Conservation (phyloP, 2,797 vertebrate species). For the Galaxias olidus region DNA sequence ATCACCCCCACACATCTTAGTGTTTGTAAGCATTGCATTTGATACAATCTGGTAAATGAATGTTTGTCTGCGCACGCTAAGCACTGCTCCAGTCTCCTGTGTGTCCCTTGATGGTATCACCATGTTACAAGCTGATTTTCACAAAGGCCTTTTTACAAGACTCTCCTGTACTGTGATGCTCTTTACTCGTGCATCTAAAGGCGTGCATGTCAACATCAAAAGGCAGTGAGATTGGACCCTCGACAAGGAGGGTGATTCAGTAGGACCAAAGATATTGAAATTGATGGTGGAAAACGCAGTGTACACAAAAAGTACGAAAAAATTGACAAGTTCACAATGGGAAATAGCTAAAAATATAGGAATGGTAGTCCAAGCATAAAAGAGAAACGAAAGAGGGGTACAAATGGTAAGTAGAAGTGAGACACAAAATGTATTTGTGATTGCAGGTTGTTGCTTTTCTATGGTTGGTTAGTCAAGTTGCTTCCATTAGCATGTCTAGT, state of each 20-base stretch:
- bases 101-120: conserved; percentile 24
- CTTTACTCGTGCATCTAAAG: conserved; percentile 31
- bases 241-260: conserved; percentile 31
- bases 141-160: conserved; percentile 36
- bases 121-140: conserved; percentile 10
- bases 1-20: neutral
- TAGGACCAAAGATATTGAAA: conserved; percentile 24
- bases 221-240: conserved; percentile 27
- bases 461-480: conserved; percentile 40
- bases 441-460: conserved; percentile 5
- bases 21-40: neutral
- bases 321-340: neutral
- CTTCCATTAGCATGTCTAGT: conserved; percentile 50
- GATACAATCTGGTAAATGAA: neutral
- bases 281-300: neutral
- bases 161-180: conserved; percentile 38
- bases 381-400: conserved; percentile 8
- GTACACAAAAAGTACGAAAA: conserved; percentile 14
- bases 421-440: no score
- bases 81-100: conserved; percentile 2
- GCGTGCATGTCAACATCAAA: conserved; percentile 37
- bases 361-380: neutral
- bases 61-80: neutral
- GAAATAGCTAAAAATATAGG: conserved; percentile 10
- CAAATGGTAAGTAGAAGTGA: no score